Percentiles rank a stretch among this genome's conserved stretches.
These are phyloP conservation scores for Hylyphantes graminicola DNA, from an alignment of 1,140 invertebrate species.

Conservation along the genomic window DNA sequence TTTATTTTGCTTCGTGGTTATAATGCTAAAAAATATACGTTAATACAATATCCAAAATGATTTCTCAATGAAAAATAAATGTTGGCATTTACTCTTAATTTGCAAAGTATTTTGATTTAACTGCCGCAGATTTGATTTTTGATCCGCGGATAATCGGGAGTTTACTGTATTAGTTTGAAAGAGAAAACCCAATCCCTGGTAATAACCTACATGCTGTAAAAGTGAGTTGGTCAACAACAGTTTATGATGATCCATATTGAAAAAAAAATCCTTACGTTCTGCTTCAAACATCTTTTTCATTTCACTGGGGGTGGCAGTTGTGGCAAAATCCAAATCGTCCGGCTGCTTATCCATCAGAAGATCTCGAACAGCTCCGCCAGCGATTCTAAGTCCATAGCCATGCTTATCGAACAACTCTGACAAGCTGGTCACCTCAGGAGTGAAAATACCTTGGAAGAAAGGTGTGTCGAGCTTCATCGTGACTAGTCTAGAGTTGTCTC, in stretches of 20 bases:
- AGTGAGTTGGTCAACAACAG: no score
- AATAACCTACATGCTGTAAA: no score
- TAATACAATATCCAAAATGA: no score
- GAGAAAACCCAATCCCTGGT: no score
- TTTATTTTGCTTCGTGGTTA: no score
- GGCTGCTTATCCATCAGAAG: constrained; percentile 87
- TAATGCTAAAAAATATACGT: no score
- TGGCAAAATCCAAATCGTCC: constrained; percentile 97
- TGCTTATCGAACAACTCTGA: constrained; percentile 49
- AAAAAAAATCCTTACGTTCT: constrained; percentile 73
- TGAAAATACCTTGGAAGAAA: constrained; percentile 83
- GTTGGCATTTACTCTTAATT: no score
- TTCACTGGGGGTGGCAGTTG: constrained; percentile 92
- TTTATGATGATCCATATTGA: background rate
- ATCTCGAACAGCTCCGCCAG: constrained; percentile 94
- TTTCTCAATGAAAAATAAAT: no score
- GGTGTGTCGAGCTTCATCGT: constrained; percentile 69
- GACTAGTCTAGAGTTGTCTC: constrained; percentile 58
- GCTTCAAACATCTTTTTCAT: constrained; percentile 95
- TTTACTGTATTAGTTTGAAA: no score
- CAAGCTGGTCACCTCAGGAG: constrained; percentile 76
- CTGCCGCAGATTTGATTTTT: no score
- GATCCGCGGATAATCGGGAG: no score
- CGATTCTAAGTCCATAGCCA: constrained; percentile 87
- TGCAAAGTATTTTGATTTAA: no score